A percentile compares a stretch with the other conserved stretches of the same genome.
Conservation (phyloP, 2,113 vertebrate genomes). For the Catharus minimus region DNA sequence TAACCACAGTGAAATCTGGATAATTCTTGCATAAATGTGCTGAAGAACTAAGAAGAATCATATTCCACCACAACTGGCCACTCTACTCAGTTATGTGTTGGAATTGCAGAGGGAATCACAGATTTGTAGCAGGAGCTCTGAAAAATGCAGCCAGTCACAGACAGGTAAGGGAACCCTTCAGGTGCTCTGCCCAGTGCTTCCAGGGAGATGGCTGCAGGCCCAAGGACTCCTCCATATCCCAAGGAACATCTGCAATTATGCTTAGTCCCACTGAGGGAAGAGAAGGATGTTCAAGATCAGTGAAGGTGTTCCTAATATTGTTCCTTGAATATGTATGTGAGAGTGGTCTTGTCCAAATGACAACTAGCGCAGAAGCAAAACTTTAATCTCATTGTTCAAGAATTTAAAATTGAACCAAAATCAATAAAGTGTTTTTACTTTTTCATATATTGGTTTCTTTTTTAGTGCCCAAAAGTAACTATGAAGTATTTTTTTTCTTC, state of each 20-base stretch:
- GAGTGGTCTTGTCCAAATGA: not conserved
- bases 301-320: not conserved
- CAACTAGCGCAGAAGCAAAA: not conserved
- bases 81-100: not conserved
- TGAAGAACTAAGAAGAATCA: not conserved
- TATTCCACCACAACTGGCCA: not conserved
- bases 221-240: not conserved
- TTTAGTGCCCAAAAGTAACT: not conserved
- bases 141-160: not conserved
- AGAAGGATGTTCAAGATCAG: not conserved
- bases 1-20: not conserved
- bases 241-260: not conserved
- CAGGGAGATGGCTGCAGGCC: not conserved
- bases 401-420: not conserved
- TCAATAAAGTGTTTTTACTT: not conserved
- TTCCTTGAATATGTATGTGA: not conserved
- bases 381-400: not conserved
- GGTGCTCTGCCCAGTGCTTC: not conserved
- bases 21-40: not conserved
- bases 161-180: not conserved
- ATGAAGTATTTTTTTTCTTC: not conserved
- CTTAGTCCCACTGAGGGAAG: not conserved
- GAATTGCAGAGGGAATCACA: not conserved
- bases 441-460: not conserved
- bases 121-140: not conserved